phyloP scores from a whole-genome alignment of 2,113 vertebrate species.

The Bubo blakistoni region DNA sequence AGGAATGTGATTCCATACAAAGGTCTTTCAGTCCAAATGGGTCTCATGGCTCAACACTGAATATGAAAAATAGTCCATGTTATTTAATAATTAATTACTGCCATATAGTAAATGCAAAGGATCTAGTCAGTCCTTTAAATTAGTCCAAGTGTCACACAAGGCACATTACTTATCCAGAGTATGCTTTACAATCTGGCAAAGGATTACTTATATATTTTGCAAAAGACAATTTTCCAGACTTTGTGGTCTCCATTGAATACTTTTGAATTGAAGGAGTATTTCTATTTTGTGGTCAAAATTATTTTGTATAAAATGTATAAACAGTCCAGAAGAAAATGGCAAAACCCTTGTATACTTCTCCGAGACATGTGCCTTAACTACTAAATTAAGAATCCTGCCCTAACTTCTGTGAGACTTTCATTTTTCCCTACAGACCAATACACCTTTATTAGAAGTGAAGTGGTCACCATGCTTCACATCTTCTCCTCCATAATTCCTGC shows the following conservation, averaged over 20 bases:
- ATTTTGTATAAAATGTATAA: neutral
- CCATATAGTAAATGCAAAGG: neutral
- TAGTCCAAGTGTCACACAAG: neutral
- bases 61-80: neutral
- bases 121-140: neutral
- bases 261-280: neutral
- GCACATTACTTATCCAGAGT: neutral
- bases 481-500: neutral
- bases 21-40: neutral
- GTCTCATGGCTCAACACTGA: neutral
- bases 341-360: neutral
- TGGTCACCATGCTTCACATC: neutral
- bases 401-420: neutral
- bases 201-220: neutral
- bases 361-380: accelerated
- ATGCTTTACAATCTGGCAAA: neutral
- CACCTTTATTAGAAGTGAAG: neutral
- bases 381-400: neutral
- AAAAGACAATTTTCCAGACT: neutral
- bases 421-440: neutral
- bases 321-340: neutral
- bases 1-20: neutral
- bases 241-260: neutral
- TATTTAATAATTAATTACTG: neutral
- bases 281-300: neutral